phyloP scores from a whole-genome alignment of 37 sponge, comb jelly and placozoan genomes.

The Aplysina aerophoba region DNA sequence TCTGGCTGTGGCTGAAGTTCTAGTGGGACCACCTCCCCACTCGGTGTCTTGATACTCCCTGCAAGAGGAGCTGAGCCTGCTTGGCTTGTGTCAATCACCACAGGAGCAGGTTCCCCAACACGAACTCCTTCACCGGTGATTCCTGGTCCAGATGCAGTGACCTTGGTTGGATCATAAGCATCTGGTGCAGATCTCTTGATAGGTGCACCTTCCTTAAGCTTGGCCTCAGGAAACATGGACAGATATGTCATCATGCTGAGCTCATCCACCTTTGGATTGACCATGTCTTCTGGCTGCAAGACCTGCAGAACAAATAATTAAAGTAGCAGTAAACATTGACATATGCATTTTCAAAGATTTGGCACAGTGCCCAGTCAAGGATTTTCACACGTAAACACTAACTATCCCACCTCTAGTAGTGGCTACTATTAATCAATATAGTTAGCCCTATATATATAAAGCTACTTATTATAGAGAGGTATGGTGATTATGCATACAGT shows the following conservation, averaged over 20 bases:
- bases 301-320: no score
- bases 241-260: slow-evolving; percentile 99
- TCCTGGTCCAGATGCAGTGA: slow-evolving; percentile 82
- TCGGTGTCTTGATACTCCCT: slow-evolving; percentile 66
- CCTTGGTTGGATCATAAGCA: slow-evolving; percentile 68
- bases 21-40: slow-evolving; percentile 44
- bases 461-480: no score
- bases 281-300: slow-evolving; percentile 92
- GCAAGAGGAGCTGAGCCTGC: slow-evolving; percentile 78
- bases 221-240: slow-evolving; percentile 92
- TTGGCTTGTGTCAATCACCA: slow-evolving; percentile 75
- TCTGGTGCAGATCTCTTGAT: slow-evolving; percentile 57
- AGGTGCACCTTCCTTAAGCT: slow-evolving; percentile 91
- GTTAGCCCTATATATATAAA: no score
- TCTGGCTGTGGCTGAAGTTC: slow-evolving; percentile 17
- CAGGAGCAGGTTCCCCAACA: slow-evolving; percentile 66
- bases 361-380: no score
- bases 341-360: no score
- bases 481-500: no score
- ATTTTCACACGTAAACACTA: no score
- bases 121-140: slow-evolving; percentile 85
- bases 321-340: no score
- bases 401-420: no score
- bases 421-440: no score
- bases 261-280: slow-evolving; percentile 94